Evolutionary conservation across 2,888 invertebrate species (phyloP), one percentile per base, ranked within the genome.

Genomic region (Onthophagus sagittarius): DNA sequence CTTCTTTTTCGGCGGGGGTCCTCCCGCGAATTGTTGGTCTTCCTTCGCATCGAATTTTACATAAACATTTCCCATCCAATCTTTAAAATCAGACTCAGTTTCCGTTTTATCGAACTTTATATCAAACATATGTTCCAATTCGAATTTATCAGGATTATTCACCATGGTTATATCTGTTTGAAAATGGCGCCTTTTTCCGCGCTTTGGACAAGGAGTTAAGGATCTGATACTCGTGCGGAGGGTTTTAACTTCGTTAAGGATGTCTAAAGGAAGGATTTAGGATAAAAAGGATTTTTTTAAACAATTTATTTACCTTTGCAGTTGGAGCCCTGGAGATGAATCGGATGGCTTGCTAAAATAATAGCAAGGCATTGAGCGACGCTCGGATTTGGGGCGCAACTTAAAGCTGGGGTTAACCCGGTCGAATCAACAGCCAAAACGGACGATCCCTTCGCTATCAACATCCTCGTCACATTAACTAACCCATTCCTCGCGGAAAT

Each of bases 301-400:
- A 6, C 15, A 5, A 70, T 15, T 62, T n/a, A 9, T 67, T 32
- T 72, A 75, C 75, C 75, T 73, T 75, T 75, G 14, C 67, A 65
- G 63, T 75, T 67, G 33, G 53, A 53, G 15, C 62, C 33, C 0
- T 65, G 65, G 11, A 62, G 33, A 13, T 73, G 73, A 14, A 23
- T 67, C 13, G 78, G 71, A 70, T 77, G 77, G 74, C 81, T 80
- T 69, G 82, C 81, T 65, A 84, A 77, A 78, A 90, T 89, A 33
- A 90, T 87, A 32, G 89, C 86, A 70, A 91, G 85, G 81, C 91
- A 91, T 77, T 89, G 88, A 13, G 90, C 90, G 5, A 90, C 90
- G 70, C 86, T 86, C 69, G 85, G 84, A 81, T 88, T 89, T 0
- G 90, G 89, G 11, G 90, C 90, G 82, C 91, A 91, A 63, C 89